These are phyloP conservation scores for Euborellia annulipes DNA, from an alignment of 1,140 invertebrate species.

Conservation along the genomic window DNA sequence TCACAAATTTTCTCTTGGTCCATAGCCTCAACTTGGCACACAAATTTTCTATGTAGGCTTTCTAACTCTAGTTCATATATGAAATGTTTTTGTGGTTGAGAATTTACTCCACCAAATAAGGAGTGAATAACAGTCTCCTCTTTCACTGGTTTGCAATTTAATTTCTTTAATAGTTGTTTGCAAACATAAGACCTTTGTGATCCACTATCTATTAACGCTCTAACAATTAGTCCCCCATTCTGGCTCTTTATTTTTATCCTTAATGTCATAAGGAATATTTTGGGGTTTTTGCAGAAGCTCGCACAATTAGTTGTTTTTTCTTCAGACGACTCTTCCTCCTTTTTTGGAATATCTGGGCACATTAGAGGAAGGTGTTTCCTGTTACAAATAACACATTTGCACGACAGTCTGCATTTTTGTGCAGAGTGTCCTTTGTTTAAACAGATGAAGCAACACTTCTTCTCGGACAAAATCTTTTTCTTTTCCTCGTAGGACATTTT, in stretches of 20 bases:
- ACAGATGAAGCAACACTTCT: neutral
- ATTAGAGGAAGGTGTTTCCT: neutral
- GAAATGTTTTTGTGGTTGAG: neutral
- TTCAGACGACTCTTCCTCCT: neutral
- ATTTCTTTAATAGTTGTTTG: neutral
- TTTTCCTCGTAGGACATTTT: neutral
- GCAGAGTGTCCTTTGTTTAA: neutral
- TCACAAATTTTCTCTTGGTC: neutral
- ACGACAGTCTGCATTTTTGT: neutral
- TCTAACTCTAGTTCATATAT: neutral
- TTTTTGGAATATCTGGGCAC: neutral
- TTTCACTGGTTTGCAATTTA: neutral
- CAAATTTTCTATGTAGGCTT: neutral
- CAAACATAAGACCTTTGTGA: neutral
- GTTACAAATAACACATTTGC: neutral
- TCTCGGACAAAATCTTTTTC: neutral
- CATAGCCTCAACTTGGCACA: neutral
- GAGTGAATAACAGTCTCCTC: neutral
- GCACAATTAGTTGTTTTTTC: neutral
- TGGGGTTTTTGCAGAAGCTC: neutral
- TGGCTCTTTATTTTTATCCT: neutral
- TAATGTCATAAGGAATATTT: neutral
- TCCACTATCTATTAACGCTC: neutral
- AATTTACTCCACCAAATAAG: neutral
- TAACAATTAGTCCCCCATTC: neutral